Evolutionary conservation across 2,113 vertebrate genomes (phyloP).

Genomic region (Actenoides hombroni): DNA sequence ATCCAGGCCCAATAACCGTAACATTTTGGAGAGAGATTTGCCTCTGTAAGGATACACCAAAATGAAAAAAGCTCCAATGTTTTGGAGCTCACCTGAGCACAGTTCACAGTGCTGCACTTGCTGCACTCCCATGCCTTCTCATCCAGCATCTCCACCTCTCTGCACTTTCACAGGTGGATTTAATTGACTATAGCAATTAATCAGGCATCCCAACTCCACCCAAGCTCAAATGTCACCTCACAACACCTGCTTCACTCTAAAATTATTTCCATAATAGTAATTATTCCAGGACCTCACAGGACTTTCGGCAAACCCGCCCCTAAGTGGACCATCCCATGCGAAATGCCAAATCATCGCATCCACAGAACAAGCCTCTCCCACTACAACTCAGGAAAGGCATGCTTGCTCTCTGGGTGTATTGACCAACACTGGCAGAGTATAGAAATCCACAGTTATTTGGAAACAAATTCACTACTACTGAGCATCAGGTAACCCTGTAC

Average conservation of each 20-base stretch:
- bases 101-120: background rate
- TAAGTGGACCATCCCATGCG: background rate
- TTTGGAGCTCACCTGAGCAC: background rate
- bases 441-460: background rate
- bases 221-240: slow-evolving; percentile 2
- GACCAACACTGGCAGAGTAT: background rate
- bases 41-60: background rate
- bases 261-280: background rate
- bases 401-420: background rate
- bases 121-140: background rate
- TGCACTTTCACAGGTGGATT: background rate
- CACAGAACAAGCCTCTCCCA: background rate
- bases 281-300: slow-evolving; percentile 2
- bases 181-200: slow-evolving; percentile 35
- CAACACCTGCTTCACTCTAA: background rate
- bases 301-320: background rate
- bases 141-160: background rate
- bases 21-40: background rate
- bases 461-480: background rate
- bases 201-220: slow-evolving; percentile 26
- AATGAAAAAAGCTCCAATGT: background rate
- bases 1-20: background rate
- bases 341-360: background rate
- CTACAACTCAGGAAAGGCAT: background rate
- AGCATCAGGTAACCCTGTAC: background rate